Evolutionary conservation across 1,140 invertebrate genomes (phyloP), one percentile per base, ranked within the genome.

Genomic region (Drosophila hydei): DNA sequence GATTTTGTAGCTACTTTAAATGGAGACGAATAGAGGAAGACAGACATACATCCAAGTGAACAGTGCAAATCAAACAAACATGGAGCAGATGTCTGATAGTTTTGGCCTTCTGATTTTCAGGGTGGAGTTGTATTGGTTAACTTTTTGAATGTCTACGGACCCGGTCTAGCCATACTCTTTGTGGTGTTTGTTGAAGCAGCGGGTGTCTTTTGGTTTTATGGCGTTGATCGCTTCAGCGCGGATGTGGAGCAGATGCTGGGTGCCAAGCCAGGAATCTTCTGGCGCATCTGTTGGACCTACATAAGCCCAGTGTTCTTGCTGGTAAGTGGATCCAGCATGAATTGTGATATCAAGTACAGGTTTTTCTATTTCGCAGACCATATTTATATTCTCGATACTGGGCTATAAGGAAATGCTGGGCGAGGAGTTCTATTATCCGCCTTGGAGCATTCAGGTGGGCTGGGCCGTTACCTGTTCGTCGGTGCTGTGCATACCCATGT

Each of bases 191-290:
- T 98, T 65, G 98, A 99, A 93, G 95, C 97, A 0, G 96, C 99
- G 6, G 98, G 97, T 1, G 96, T 99, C 1, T 99, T 97, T 85
- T 99, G 98, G 98, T 96, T 99, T 74, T 99, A 99, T 91, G 98
- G 97, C 14, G 95, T 97, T 7, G 95, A 96, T 70, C 93, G 96
- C 69, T 98, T 99, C 92, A 95, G 96, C 6, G 93, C 94, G 36
- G 97, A 99, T 91, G 97, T 99, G 45, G 94, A 96, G 83, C 95
- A 96, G 84, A 99, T 99, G 98, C 94, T 98, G 51, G 97, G 97
- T 1, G 95, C 96, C 75, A 93, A 94, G 42, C 97, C 98, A 0
- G 96, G 96, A 4, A 91, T 96, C 70, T 99, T 98, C 91, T 99
- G 98, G 98, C 93, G 96, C 48, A 94, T 98, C 18, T 98, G 97